These are phyloP conservation scores for Astatoreochromis straeleni DNA, from an alignment of 2,113 vertebrate genomes.

Conservation along the genomic window DNA sequence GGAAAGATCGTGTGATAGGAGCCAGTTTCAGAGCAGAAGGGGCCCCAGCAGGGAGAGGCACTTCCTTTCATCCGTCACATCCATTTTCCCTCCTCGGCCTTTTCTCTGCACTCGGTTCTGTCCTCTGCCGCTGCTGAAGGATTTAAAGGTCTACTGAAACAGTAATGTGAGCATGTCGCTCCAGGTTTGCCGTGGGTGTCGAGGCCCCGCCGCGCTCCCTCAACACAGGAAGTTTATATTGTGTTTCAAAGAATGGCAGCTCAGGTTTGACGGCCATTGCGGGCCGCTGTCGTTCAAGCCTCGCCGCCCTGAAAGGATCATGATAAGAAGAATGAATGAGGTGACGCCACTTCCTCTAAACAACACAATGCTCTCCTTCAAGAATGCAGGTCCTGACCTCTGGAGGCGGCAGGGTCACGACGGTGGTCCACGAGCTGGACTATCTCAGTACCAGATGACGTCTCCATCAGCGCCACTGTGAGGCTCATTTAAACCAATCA, in stretches of 20 bases:
- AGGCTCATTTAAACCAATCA: neutral
- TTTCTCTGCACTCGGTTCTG: neutral
- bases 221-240: constrained; percentile 30
- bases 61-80: constrained; percentile 5
- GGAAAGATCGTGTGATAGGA: neutral
- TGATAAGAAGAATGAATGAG: neutral
- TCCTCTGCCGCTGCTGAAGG: neutral
- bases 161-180: neutral
- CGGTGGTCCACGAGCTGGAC: neutral
- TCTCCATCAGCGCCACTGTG: neutral
- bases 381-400: neutral
- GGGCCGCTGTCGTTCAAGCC: neutral
- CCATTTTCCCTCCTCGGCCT: neutral
- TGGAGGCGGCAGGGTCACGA: neutral
- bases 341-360: neutral
- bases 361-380: neutral
- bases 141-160: neutral
- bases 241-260: constrained; percentile 21
- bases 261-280: neutral
- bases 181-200: neutral
- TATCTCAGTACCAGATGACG: neutral
- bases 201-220: neutral
- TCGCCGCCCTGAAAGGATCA: neutral
- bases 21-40: neutral
- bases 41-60: constrained; percentile 11